A percentile compares a stretch with the other conserved stretches of the same genome.
Conservation (phyloP, 1,140 invertebrate species). For the Pseudomyrmex concolor region DNA sequence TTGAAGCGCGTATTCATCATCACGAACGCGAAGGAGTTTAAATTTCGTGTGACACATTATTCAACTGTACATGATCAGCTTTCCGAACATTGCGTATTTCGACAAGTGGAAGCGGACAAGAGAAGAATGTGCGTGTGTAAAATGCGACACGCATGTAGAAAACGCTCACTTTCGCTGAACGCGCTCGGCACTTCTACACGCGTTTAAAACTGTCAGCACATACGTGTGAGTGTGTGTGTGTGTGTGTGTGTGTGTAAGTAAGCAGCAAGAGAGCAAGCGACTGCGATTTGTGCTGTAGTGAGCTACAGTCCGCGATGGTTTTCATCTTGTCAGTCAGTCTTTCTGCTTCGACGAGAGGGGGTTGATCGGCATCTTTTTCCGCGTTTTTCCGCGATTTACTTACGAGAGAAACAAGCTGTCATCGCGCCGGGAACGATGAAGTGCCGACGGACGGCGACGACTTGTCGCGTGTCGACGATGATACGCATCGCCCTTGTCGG, state of each 20-base stretch:
- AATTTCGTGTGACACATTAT: too few species aligned
- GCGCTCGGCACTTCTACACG: constrained; percentile 30
- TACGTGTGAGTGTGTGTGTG: too few species aligned
- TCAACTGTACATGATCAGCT: too few species aligned
- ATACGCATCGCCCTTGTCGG: constrained; percentile 63
- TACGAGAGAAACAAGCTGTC: background rate
- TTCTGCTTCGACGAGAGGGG: constrained; percentile 70
- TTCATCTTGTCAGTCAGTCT: constrained; percentile 76
- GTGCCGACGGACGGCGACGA: constrained; percentile 35
- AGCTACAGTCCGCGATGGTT: constrained; percentile 23
- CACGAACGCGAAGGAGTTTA: too few species aligned
- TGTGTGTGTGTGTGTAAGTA: too few species aligned
- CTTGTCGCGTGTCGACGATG: constrained; percentile 51
- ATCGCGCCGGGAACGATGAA: constrained; percentile 18
- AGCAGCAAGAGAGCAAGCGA: background rate
- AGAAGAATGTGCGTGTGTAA: constrained; percentile 13
- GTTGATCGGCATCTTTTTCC: constrained; percentile 26
- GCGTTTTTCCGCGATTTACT: constrained; percentile 18
- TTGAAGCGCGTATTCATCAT: too few species aligned
- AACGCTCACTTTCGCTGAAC: constrained; percentile 65
- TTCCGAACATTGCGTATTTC: background rate
- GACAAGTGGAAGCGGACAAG: too few species aligned
- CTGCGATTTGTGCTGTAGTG: constrained; percentile 18
- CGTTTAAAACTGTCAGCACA: background rate
- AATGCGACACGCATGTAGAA: constrained; percentile 13